Evolutionary conservation across 2,797 vertebrate species (phyloP).

Genomic region (Halcyon smyrnensis): DNA sequence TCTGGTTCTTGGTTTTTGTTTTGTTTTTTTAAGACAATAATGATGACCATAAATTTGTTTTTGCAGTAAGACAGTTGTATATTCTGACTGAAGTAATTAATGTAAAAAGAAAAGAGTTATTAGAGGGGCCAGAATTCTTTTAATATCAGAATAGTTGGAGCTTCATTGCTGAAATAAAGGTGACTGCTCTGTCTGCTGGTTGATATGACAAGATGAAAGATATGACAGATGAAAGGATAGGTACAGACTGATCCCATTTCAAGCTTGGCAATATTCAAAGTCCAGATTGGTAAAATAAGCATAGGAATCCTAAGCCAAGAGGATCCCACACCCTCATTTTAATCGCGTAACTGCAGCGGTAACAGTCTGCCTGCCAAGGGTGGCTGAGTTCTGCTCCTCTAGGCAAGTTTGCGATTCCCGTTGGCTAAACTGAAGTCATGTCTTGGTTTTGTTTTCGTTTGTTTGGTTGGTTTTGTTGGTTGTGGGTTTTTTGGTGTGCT

Average conservation of each 20-base stretch:
- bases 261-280: background rate
- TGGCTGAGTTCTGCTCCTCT: background rate
- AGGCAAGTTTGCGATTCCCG: background rate
- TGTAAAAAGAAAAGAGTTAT: background rate
- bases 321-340: background rate
- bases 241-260: background rate
- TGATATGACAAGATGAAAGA: too few relatives aligned
- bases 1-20: background rate
- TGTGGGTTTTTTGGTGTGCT: background rate
- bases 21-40: background rate
- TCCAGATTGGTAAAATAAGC: background rate
- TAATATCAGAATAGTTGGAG: background rate
- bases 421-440: background rate
- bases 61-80: background rate
- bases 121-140: background rate
- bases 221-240: background rate
- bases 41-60: background rate
- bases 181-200: background rate
- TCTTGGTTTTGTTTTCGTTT: background rate
- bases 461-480: too few relatives aligned
- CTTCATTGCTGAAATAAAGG: background rate
- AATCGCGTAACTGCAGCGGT: background rate
- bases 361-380: background rate
- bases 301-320: background rate
- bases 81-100: background rate